Evolutionary conservation across 2,888 invertebrate genomes (phyloP), one percentile per base, ranked within the genome.

Genomic region (Amorpha juglandis): DNA sequence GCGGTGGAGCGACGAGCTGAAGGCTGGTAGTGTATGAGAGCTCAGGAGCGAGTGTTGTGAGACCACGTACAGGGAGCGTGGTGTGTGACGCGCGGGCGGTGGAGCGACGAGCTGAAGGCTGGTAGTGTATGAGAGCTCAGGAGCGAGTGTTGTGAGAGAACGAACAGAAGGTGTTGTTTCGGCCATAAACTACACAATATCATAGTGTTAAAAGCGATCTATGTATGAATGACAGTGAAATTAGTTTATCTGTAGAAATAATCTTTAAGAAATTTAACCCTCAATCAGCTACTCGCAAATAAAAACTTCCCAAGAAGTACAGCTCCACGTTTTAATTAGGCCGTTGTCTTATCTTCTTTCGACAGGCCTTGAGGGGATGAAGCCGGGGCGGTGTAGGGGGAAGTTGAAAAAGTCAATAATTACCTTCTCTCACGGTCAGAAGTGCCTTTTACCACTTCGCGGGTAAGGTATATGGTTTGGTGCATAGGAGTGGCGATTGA

Each of bases 341-440:
- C 79, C 68, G 73, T 73, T 75, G 78, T 73, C 88, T 90, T 91
- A 91, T 91, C 91, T 85, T 73, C 81, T 81, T 87, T 86, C 82
- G 81, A 83, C 91, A 90, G 89, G 77, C 83, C 74, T 71, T 70
- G 63, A 67, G 71, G 74, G 75, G 73, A 71, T 7, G 35, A 33
- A 53, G 53, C 7, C n/a, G 38, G 66, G 64, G 53, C 27, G 68
- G 33, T 68, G 68, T 66, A 71, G 74, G 68, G 76, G 76, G 77
- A 76, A 86, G 84, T 88, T 88, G 87, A 83, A 89, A 89, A 88
- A 90, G 89, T 89, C 90, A 90, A 91, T 90, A 89, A 89, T 88
- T 89, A 89, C 89, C 89, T 90, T 86, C 87, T 84, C 87, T 82
- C 84, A 86, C 83, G 87, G 85, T 82, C 84, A 80, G 83, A 79